Evolutionary conservation across 2,888 invertebrate species (phyloP), one percentile per base, ranked within the genome.

Genomic region (Octodonta nipae): DNA sequence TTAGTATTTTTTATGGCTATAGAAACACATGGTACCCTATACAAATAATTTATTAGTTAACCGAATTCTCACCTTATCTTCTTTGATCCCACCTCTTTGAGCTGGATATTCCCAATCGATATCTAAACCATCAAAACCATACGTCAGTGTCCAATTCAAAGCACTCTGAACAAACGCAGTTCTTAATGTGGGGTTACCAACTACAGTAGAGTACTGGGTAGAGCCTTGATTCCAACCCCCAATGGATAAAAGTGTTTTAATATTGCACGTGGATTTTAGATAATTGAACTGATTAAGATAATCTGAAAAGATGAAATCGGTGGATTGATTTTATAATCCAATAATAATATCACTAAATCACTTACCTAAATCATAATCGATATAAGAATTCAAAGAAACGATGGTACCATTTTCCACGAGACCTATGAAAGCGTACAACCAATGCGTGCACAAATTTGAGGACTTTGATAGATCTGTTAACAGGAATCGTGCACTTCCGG

Each of bases 31-130:
- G n/a, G n/a, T n/a, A n/a, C n/a, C n/a, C n/a, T n/a, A n/a, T n/a
- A n/a, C n/a, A n/a, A n/a, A n/a, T n/a, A n/a, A n/a, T n/a, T n/a
- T n/a, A n/a, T n/a, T n/a, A n/a, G n/a, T n/a, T n/a, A n/a, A n/a
- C n/a, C n/a, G n/a, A n/a, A n/a, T 17, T 35, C 37, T 34, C 42
- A 53, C 56, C 32, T 50, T 50, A 36, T 60, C 60, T 3, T 28
- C 38, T 3, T 43, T 8, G 7, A 40, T 60, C 13, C 70, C 60
- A 36, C 73, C 73, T 16, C 74, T 58, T 27, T 70, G 66, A 28
- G 63, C 68, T 0, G 79, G 78, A 43, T 77, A 79, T 46, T 78
- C 77, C 80, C 81, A 82, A 51, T 81, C 79, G 1, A 81, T 28
- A 47, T 82, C 80, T 1, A 81, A 60, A 2, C 81, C 81, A 46